Percentiles rank a stretch among this genome's conserved stretches.
phyloP scores from a whole-genome alignment of 2,888 invertebrate genomes.

The Falcaria lacertinaria region DNA sequence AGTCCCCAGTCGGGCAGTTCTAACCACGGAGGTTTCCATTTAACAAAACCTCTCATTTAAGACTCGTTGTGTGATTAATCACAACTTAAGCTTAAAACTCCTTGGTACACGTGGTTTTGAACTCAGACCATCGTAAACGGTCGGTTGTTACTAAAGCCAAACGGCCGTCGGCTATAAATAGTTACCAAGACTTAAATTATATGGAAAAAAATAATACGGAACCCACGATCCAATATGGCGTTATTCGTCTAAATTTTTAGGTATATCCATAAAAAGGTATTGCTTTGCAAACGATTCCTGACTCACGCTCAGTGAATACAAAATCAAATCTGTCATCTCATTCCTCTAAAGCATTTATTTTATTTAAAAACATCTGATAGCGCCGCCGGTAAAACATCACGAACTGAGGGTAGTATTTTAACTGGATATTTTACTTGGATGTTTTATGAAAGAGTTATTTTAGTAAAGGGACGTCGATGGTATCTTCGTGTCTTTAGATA shows the following conservation, averaged over 20 bases:
- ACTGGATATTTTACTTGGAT: background rate
- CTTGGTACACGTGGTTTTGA: no score
- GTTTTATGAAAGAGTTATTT: background rate
- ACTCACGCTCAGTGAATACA: constrained; percentile 1
- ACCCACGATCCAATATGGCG: background rate
- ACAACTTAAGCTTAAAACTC: no score
- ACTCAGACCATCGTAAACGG: no score
- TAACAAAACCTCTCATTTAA: no score
- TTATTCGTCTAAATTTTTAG: background rate
- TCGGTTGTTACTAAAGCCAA: no score
- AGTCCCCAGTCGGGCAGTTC: no score
- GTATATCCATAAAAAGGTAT: background rate
- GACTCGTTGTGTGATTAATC: no score
- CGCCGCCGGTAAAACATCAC: background rate
- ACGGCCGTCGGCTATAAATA: no score
- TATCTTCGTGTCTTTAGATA: background rate
- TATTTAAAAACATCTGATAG: background rate
- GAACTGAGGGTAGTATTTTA: background rate
- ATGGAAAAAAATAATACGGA: background rate
- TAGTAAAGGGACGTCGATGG: background rate
- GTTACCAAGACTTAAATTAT: no score
- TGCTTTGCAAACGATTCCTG: constrained; percentile 1
- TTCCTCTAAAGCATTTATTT: constrained; percentile 4
- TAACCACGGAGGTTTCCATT: no score
- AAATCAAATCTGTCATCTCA: constrained; percentile 9